Evolutionary conservation across 2,888 invertebrate genomes (phyloP), one percentile per base, ranked within the genome.

Genomic region (Andrena chrysosceles): DNA sequence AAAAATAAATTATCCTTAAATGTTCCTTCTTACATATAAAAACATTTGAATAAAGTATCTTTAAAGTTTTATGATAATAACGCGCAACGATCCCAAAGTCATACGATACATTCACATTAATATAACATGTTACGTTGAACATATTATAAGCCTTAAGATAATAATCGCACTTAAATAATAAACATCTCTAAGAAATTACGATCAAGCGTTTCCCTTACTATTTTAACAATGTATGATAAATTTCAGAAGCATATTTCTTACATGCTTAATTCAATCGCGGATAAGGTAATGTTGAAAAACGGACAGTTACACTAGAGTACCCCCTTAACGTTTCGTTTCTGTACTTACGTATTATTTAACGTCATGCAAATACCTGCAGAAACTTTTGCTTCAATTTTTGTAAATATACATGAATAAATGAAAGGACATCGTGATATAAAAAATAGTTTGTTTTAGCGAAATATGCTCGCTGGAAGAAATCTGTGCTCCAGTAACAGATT

Each of bases 1-100:
- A 56, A 71, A 63, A 63, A 33, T 52, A 62, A 74, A 20, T 62
- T 35, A 75, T 16, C 54, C 23, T 69, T 13, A 52, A 60, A 31
- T 63, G 60, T 66, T 56, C 10, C 26, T 49, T 52, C 4, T 13
- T 33, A 23, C 42, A 2, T 72, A 35, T 72, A 59, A 31, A 60
- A 60, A 60, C 1, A 29, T 29, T 59, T 0, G 4, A 77, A 52
- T 59, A 59, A 76, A 75, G 13, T 52, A 63, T 54, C 2, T 54
- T 54, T 42, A 8, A 63, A 49, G 23, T 56, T 64, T 8, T n/a
- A 20, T n/a, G 42, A 68, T 29, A 3, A 52, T 52, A 52, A 20
- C n/a, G 20, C 2, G 52, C 20, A 20, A 52, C 16, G 10, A 52
- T 42, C 23, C 26, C n/a, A 20, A 8, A n/a, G 6, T 42, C 42